Conservation (phyloP, 2,113 vertebrate species). For the Gallinago paraguaiae region DNA sequence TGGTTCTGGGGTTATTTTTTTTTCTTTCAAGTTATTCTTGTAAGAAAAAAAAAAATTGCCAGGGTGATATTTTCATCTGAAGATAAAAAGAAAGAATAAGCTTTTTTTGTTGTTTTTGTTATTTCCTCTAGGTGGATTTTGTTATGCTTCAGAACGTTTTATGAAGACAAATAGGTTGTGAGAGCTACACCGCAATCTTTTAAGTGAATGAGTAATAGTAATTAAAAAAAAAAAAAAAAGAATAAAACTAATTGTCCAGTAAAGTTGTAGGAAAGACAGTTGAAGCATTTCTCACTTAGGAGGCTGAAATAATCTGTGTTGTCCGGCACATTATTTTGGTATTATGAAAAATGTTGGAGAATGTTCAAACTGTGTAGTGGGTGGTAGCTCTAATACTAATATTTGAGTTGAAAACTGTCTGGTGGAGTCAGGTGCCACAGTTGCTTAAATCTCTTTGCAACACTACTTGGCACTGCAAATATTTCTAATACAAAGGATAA, state of each 20-base stretch:
- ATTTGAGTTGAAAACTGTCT: background rate
- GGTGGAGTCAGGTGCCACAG: background rate
- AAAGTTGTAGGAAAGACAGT: background rate
- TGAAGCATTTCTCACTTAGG: background rate
- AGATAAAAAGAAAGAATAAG: background rate
- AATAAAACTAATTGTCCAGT: conserved; percentile 25
- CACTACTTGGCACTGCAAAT: background rate
- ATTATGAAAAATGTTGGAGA: background rate
- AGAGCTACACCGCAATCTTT: conserved; percentile 14
- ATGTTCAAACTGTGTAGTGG: background rate
- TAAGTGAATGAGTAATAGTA: background rate
- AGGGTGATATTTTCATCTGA: conserved; percentile 52
- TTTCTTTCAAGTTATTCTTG: conserved; percentile 14
- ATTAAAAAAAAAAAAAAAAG: background rate
- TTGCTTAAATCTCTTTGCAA: background rate
- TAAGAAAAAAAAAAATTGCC: conserved; percentile 35
- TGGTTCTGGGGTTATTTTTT: background rate
- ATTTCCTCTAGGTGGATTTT: background rate
- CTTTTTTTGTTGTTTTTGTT: background rate
- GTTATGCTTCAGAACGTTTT: conserved; percentile 17
- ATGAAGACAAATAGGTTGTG: conserved; percentile 34
- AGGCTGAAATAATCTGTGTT: background rate
- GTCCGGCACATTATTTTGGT: background rate
- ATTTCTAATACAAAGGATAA: background rate
- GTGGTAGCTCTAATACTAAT: background rate